Conservation (phyloP, 2,888 invertebrate genomes). For the Aradus depressus region DNA sequence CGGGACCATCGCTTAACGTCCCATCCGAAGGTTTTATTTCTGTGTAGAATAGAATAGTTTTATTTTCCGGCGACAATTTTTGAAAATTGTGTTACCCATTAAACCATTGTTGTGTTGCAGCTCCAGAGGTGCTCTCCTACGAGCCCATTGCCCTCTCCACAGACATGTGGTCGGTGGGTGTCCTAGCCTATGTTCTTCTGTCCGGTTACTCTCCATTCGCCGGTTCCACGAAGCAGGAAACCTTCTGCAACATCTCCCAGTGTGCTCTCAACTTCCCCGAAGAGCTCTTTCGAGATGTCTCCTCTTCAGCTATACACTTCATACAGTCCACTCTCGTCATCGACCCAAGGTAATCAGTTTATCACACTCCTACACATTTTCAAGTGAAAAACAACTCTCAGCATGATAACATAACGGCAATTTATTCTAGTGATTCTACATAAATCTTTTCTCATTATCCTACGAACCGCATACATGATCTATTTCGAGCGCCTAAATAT, state of each 20-base stretch:
- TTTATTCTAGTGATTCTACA: too few species aligned
- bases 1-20: too few species aligned
- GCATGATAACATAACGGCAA: too few species aligned
- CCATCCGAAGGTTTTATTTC: too few species aligned
- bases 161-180: constrained; percentile 95
- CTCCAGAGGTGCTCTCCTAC: constrained; percentile 88
- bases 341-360: constrained; percentile 80
- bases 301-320: constrained; percentile 76
- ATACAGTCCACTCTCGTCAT: constrained; percentile 78
- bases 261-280: constrained; percentile 86
- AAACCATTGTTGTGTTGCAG: constrained; percentile 39
- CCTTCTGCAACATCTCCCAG: constrained; percentile 91
- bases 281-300: constrained; percentile 79
- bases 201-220: constrained; percentile 93
- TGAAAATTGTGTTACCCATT: not conserved
- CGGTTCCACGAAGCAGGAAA: constrained; percentile 91
- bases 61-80: too few species aligned
- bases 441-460: too few species aligned
- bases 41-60: too few species aligned
- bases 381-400: too few species aligned
- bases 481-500: too few species aligned
- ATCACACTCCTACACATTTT: too few species aligned
- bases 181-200: constrained; percentile 83
- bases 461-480: too few species aligned
- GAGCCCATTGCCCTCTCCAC: constrained; percentile 86